These are phyloP conservation scores for Connochaetes taurinus DNA, from an alignment of 2,113 vertebrate genomes.

Conservation along the genomic window DNA sequence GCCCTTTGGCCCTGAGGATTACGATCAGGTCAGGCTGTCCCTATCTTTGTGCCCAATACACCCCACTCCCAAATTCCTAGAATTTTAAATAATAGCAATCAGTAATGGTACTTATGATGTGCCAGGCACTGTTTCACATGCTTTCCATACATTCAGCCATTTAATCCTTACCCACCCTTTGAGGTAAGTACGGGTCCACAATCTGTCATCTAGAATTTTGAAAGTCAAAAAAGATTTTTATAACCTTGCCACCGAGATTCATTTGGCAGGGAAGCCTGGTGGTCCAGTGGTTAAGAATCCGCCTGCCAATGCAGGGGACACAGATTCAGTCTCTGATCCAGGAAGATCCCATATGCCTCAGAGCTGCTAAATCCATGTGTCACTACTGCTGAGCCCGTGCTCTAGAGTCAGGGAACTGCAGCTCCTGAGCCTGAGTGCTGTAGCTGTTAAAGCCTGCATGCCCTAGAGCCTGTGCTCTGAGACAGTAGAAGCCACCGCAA, in stretches of 20 bases:
- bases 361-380: not conserved
- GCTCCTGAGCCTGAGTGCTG: not conserved
- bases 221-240: conserved; percentile 23
- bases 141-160: not conserved
- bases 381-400: not conserved
- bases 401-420: not conserved
- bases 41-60: not conserved
- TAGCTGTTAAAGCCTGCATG: not conserved
- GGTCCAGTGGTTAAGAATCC: not conserved
- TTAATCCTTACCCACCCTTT: not conserved
- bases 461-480: not conserved
- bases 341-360: not conserved
- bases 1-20: conserved; percentile 90
- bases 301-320: not conserved
- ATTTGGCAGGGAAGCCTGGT: not conserved
- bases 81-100: not conserved
- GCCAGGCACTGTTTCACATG: not conserved
- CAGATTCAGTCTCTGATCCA: not conserved
- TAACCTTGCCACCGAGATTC: not conserved
- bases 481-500: not conserved
- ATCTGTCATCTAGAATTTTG: not conserved
- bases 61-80: not conserved
- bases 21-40: conserved; percentile 84
- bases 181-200: not conserved
- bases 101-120: not conserved